Evolutionary conservation across 1,140 invertebrate genomes (phyloP), one percentile per base, ranked within the genome.

Genomic region (Halyomorpha halys): DNA sequence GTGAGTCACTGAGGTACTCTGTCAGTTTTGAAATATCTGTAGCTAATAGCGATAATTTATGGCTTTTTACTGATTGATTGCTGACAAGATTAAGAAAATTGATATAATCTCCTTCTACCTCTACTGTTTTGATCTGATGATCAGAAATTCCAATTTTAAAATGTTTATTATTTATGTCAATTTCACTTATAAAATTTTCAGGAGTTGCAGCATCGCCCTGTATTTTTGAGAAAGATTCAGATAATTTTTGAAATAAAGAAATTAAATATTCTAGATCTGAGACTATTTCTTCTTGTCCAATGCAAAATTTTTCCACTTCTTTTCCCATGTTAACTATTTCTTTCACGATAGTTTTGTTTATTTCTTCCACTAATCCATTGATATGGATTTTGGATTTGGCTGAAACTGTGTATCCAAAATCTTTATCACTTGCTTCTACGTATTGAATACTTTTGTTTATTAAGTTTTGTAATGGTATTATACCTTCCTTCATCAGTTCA

Each of bases 391-490:
- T 44, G 1, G 68, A 67, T 19, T 67, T 47, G 9, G 63, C 53
- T 14, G 63, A 63, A 13, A 68, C 15, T 16, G 63, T 51, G 63
- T 67, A 68, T 1, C 66, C 66, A 19, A 67, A 62, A 49, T 68
- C 64, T 25, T 25, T 44, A 13, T 47, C n/a, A 59, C 18, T 25
- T 51, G 16, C 4, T 2, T 25, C 8, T 34, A 39, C 16, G 56
- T 5, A 56, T 16, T 56, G 18, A 16, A 25, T 23, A 56, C 27
- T 21, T 11, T 56, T 56, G 4, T 23, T 21, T 9, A 56, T 56
- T 23, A 56, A 9, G 23, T 25, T 56, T 25, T 56, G 11, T 23
- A 56, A 56, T 11, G 18, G 15, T 3, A 23, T 25, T 25, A 27
- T 56, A 11, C 53, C 53, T 11, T 21, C 4, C 15, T 25, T 19